Evolutionary conservation across 1,140 invertebrate species (phyloP).

Genomic region (Stegodyphus dumicola): DNA sequence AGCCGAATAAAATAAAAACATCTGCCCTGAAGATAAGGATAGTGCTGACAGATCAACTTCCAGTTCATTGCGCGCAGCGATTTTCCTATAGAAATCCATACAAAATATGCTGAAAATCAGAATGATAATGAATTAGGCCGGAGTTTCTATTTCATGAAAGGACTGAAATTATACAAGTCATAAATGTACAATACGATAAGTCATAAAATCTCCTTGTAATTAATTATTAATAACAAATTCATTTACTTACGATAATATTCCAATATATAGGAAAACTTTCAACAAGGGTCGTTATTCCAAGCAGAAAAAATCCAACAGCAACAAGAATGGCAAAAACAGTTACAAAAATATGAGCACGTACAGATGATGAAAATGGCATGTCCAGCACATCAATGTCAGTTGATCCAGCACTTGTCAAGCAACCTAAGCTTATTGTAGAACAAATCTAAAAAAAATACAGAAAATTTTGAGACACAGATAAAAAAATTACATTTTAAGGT

Average conservation of each 20-base stretch:
- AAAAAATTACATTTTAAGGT: not conserved
- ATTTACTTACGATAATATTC: conserved; percentile 37
- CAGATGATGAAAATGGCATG: conserved; percentile 41
- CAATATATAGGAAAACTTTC: conserved; percentile 36
- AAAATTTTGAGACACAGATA: not conserved
- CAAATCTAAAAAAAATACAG: conserved; percentile 29
- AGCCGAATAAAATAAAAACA: too few relatives aligned
- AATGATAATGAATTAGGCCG: too few relatives aligned
- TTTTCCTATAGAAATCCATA: too few relatives aligned
- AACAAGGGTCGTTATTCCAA: conserved; percentile 27
- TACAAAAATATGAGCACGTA: conserved; percentile 55
- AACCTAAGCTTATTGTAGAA: conserved; percentile 19
- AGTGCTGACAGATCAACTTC: too few relatives aligned
- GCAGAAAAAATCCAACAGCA: conserved; percentile 15
- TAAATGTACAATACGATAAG: too few relatives aligned
- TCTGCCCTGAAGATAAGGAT: too few relatives aligned
- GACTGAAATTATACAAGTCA: too few relatives aligned
- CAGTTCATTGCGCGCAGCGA: too few relatives aligned
- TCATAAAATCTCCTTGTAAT: too few relatives aligned
- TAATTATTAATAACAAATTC: too few relatives aligned
- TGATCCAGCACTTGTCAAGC: conserved; percentile 33
- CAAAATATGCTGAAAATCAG: too few relatives aligned
- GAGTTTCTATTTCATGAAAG: too few relatives aligned
- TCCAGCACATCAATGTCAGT: conserved; percentile 25
- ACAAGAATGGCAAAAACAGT: conserved; percentile 43